phyloP scores from a whole-genome alignment of 1,140 invertebrate genomes.

The Meloidogyne hapla region DNA sequence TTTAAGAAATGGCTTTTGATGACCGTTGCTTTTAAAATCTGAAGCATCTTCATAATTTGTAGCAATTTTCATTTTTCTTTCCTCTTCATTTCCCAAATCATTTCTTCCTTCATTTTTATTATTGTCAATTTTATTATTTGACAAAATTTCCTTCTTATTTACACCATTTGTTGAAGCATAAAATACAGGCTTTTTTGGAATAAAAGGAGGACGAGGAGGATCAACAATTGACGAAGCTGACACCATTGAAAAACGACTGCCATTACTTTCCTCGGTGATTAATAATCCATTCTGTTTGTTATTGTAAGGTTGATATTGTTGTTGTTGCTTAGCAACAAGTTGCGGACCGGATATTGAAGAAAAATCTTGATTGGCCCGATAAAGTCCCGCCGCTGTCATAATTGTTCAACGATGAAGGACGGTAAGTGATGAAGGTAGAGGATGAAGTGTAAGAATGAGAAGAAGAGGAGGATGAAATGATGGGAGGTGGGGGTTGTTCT shows the following conservation, averaged over 20 bases:
- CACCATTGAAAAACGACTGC: background rate
- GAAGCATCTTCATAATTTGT: background rate
- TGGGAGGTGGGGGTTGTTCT: background rate
- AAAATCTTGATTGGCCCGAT: background rate
- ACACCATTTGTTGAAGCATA: background rate
- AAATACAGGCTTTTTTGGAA: conserved; percentile 30
- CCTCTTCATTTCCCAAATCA: too few relatives aligned
- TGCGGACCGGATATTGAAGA: background rate
- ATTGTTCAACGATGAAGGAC: conserved; percentile 5
- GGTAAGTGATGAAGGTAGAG: background rate
- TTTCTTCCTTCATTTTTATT: background rate
- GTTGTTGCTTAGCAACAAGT: background rate
- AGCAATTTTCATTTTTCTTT: background rate
- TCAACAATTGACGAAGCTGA: conserved; percentile 6
- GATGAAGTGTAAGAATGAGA: background rate
- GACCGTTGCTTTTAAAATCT: background rate
- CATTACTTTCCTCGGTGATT: background rate
- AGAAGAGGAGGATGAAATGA: background rate
- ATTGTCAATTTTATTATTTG: background rate
- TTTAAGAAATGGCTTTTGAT: background rate
- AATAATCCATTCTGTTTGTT: background rate
- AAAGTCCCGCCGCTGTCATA: background rate
- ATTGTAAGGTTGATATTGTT: background rate
- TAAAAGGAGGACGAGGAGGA: conserved; percentile 24
- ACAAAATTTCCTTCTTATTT: background rate